Base-by-base conservation (phyloP, 1,140 invertebrate species). In the Phocides pigmalion region DNA sequence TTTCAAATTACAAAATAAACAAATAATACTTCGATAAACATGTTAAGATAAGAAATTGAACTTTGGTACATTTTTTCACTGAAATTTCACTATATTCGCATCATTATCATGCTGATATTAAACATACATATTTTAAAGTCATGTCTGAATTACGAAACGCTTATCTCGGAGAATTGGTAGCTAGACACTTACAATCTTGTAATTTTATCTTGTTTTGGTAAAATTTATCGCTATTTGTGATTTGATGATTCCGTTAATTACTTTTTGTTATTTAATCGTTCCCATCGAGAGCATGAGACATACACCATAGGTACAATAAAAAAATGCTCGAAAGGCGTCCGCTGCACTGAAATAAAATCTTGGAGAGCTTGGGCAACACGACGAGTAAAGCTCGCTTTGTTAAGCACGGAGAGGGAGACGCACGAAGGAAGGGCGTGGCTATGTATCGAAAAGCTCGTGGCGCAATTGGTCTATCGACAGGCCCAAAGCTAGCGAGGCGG, bases 391-490 rank as follows among this genome's bases (percentile, higher is more conserved):
- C 64, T 51, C 56, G 44, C 19, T 53, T 46, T 4, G 51, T 46
- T 12, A 47, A 64, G 66, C 61, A 50, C 44, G 53, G 46, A 68
- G 66, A 51, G 72, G 17, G 61, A 47, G 59, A 49, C 17, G 58
- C n/a, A n/a, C n/a, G n/a, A n/a, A n/a, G 47, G 70, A 35, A 54
- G 68, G 77, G 81, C 74, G 76, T 69, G 65, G 62, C 65, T 82
- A 82, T 84, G 72, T 83, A 83, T 68, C 63, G 59, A 72, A 84
- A 87, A 84, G 84, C 84, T 87, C 76, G 66, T 16, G 0, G 28
- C 12, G 25, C 25, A 8, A 87, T 86, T 89, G 80, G 87, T 37
- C 32, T 20, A 12, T 9, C 11, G 47, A 25, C 53, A 42, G 25
- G 25, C 53, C 62, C 59, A 64, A 75, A 83, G 79, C 78, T 76